These are phyloP conservation scores for Cordilura impudica DNA, from an alignment of 2,888 invertebrate genomes.

Conservation along the genomic window DNA sequence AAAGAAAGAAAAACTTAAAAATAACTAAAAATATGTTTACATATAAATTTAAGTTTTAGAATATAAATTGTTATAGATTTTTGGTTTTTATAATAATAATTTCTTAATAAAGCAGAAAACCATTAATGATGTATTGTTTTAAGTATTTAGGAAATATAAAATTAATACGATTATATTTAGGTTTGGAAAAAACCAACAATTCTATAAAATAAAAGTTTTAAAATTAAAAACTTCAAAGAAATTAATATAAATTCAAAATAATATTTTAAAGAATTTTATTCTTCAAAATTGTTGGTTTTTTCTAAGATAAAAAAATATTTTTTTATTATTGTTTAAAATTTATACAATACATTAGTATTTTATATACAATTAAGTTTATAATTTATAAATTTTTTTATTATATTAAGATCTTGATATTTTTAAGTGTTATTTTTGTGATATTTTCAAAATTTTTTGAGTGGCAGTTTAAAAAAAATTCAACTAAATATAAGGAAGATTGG, in stretches of 20 bases:
- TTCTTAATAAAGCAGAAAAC: background rate
- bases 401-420: constrained; percentile 17
- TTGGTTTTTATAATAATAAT: background rate
- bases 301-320: too few species aligned
- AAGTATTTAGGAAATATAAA: background rate
- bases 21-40: background rate
- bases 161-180: too few species aligned
- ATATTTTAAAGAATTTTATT: too few species aligned
- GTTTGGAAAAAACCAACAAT: too few species aligned
- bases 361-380: too few species aligned
- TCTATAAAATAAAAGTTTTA: too few species aligned
- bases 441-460: constrained; percentile 1
- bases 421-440: background rate
- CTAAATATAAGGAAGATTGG: background rate
- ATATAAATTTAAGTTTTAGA: background rate
- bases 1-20: constrained; percentile 26
- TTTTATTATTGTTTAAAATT: too few species aligned
- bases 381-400: constrained; percentile 16
- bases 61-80: background rate
- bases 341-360: too few species aligned
- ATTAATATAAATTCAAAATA: too few species aligned
- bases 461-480: background rate
- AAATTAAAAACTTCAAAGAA: too few species aligned
- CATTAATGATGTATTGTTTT: background rate
- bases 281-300: too few species aligned